These are phyloP conservation scores for Tringa solitaria DNA, from an alignment of 2,113 vertebrate genomes.

Conservation along the genomic window DNA sequence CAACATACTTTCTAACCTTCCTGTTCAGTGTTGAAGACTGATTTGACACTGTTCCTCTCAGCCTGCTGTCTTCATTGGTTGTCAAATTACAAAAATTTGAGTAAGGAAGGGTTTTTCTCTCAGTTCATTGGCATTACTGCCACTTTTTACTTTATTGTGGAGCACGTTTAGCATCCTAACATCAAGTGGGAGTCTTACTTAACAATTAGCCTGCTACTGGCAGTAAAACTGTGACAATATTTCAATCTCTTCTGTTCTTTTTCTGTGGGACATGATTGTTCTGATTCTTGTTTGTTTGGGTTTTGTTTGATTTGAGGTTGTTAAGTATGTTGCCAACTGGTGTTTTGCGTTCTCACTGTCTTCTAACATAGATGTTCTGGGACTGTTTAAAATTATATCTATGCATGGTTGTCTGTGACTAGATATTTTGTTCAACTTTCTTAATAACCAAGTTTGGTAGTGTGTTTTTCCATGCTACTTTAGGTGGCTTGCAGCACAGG, in stretches of 20 bases:
- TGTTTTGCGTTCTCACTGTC: background rate
- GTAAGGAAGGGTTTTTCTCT: background rate
- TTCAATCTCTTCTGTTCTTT: background rate
- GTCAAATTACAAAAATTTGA: background rate
- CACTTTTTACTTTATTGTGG: background rate
- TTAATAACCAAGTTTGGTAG: background rate
- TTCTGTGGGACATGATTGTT: background rate
- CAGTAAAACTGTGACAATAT: background rate
- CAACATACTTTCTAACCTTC: background rate
- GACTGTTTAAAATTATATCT: background rate
- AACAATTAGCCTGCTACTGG: background rate
- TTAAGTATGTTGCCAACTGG: background rate
- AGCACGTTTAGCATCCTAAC: background rate
- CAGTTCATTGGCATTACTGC: background rate
- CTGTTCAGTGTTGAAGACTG: background rate
- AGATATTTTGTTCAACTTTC: background rate
- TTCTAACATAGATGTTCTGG: background rate
- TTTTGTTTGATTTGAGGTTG: background rate
- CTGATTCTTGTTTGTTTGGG: background rate
- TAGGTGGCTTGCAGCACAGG: background rate
- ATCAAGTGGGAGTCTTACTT: background rate
- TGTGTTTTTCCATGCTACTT: background rate
- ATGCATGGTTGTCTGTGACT: background rate
- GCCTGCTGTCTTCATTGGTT: background rate
- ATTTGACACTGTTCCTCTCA: background rate